Evolutionary conservation across 2,888 invertebrate genomes (phyloP), one percentile per base, ranked within the genome.

Genomic region (Lepidocyrtinus sp.): DNA sequence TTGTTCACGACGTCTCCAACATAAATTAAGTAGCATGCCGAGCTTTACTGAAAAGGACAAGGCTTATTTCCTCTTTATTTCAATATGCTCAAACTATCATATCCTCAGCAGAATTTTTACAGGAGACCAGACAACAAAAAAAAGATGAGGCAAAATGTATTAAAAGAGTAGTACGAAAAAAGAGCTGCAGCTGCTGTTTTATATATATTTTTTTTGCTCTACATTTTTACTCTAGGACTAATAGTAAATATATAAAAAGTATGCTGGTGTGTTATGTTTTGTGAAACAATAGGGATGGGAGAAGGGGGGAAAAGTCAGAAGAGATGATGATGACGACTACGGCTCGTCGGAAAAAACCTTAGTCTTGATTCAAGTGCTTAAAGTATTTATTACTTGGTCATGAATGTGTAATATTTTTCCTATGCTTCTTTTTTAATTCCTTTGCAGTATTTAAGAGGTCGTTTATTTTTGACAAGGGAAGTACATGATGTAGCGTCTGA

Each of bases 361-460:
- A n/a, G 24, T 64, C 65, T 65, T 68, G 67, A 75, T 67, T 75
- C 75, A 68, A 75, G 75, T 67, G 59, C 75, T 75, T 75, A 67
- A 75, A 68, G 75, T 75, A 75, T 75, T 67, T 75, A 75, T 75
- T 75, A 55, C 59, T 61, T 45, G 50, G 67, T 75, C 75, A 68
- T 75, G 75, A 67, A 75, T 15, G 63, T 36, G 36, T 36, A 36
- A 36, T 7, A 36, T 36, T 36, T 36, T 12, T 36, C 36, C 36
- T 36, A 7, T 36, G 36, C 36, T 36, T 12, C n/a, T n/a, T 36
- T 36, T 36, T 36, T 36, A 36, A 36, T 36, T 36, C 36, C 36
- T 36, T 12, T 36, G 36, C 5, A 36, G 36, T 36, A 36, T 36
- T 36, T 36, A 36, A 36, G 36, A 12, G 36, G 12, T 7, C 36